Base-by-base conservation (phyloP, 2,888 invertebrate species). In the Leptinotarsa tumamoca region DNA sequence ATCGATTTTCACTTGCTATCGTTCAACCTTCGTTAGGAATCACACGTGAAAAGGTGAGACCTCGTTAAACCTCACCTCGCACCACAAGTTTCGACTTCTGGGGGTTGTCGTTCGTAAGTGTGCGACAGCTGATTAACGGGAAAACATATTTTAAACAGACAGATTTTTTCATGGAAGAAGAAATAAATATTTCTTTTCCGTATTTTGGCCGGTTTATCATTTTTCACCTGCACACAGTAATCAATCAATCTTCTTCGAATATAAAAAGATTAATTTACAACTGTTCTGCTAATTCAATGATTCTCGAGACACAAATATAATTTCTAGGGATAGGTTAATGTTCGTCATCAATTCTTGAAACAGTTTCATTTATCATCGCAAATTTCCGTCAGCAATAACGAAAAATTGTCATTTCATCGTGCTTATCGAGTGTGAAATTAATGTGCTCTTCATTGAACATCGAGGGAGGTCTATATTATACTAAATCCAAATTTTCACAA, bases 401-500 rank as follows among this genome's bases (percentile, higher is more conserved):
- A 63, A 63, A 63, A 63, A 63, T 63, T 43, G 63, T 63, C 63
- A 63, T 63, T 63, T 63, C 63, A 63, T 33, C 63, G 33, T 43
- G 63, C 33, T 63, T 43, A 63, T 63, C 63, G 63, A 63, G 63
- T 63, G 63, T 63, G 63, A 63, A 63, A 63, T 63, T 63, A 63
- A 63, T 63, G 63, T 63, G 27, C 63, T 43, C 58, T 23, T 58
- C 63, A 63, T 27, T n/a, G 63, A 63, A 63, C 63, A 63, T 43
- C 63, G n/a, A 33, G 63, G 63, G 63, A 63, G 63, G 70, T 23
- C 66, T 63, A 17, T 63, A 67, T 67, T 54, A 70, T 51, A 74
- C 54, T 56, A 71, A 74, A 74, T 72, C 51, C 74, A 54, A 49
- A 74, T 74, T 77, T 77, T 68, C 67, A 63, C 73, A 74, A 71